Conservation (phyloP, 2,113 vertebrate genomes). For the Pyxicephalus adspersus region DNA sequence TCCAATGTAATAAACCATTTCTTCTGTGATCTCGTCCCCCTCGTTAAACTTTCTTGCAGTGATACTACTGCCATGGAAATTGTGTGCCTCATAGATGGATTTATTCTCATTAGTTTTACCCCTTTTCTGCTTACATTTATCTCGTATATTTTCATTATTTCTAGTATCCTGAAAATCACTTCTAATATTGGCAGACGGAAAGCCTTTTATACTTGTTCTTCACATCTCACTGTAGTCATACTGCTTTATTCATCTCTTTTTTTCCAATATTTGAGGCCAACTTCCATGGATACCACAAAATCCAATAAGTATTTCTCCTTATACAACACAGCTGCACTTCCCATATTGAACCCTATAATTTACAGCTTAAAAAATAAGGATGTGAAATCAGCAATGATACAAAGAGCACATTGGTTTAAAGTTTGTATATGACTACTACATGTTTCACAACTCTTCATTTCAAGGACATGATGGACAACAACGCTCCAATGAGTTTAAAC, state of each 20-base stretch:
- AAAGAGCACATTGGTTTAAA: constrained; percentile 4
- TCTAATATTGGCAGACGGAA: constrained; percentile 12
- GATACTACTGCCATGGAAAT: constrained; percentile 1
- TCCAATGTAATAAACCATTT: too few species aligned
- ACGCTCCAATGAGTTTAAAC: too few species aligned
- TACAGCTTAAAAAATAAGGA: too few species aligned
- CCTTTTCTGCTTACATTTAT: not conserved
- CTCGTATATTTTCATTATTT: constrained; percentile 18
- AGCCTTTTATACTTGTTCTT: constrained; percentile 25
- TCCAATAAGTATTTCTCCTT: constrained; percentile 41
- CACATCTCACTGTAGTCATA: constrained; percentile 25
- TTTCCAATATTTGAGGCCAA: constrained; percentile 10
- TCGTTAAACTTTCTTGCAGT: constrained; percentile 12
- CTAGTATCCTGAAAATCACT: not conserved
- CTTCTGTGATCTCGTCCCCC: constrained; percentile 27
- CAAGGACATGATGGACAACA: too few species aligned
- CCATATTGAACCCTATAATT: not conserved
- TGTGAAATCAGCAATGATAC: constrained; percentile 12
- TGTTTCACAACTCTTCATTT: too few species aligned
- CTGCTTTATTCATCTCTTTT: constrained; percentile 8
- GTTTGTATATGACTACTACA: not conserved
- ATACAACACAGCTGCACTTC: not conserved
- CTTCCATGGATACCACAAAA: constrained; percentile 46
- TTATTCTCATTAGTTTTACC: not conserved
- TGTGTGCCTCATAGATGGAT: not conserved